Base-by-base conservation (phyloP, 2,113 vertebrate genomes). In the Brachyistius frenatus region DNA sequence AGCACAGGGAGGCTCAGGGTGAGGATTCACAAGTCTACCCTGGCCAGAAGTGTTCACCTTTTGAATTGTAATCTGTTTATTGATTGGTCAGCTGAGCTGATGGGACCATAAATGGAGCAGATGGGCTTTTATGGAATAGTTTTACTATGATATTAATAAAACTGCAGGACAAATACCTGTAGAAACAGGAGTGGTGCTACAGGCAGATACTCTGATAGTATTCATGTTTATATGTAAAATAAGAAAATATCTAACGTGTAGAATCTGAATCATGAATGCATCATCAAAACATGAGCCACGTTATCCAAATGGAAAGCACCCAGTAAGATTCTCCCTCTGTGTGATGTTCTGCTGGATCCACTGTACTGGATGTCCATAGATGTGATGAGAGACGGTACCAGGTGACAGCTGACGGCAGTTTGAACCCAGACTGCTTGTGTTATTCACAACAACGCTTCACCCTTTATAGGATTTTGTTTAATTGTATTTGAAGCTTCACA, bases 271-370 rank as follows among this genome's bases (percentile, higher is more conserved):
- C 1, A 61, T 50, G 8, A 33, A 31, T 39, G 32, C 23, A 71
- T 16, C 11, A 52, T 50, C 10, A 15, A 50, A 16, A 15, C 5
- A 50, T 15, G 13, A 37, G 39, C 23, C 11, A 31, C 14, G 23
- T 31, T 62, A 30, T n/a, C 23, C 41, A 32, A 16, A 50, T 50
- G 49, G 49, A 50, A 50, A 50, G 16, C 16, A n/a, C 15, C 15
- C 49, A 50, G 3, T 69, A 39, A 64, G 79, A 67, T 76, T 64
- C 52, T 67, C 49, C 53, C 39, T n/a, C 31, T 76, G 36, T 65
- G 62, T 65, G 55, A 63, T 75, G 67, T 65, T 33, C 37, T 52
- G 14, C 46, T 63, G 11, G 49, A 58, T 55, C 33, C 23, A 23
- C 23, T 63, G 62, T 66, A 16, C 41, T 23, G 23, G 23, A 73